Percentiles rank a stretch among this genome's conserved stretches.
phyloP scores from a whole-genome alignment of 2,888 invertebrate species.

The Bombylius major region DNA sequence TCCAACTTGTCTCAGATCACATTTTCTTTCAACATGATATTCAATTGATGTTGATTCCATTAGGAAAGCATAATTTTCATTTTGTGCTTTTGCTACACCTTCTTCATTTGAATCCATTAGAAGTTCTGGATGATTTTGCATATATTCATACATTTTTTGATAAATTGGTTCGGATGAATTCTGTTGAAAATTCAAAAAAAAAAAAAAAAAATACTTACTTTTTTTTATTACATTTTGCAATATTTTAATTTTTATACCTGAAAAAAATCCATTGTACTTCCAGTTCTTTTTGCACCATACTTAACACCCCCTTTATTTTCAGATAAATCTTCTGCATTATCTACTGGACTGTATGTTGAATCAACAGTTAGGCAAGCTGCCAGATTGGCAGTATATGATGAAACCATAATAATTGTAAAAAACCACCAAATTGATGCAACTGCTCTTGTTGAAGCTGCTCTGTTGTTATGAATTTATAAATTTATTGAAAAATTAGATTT shows the following conservation, averaged over 20 bases:
- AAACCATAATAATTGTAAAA: slow-evolving; percentile 63
- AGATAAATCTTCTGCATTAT: slow-evolving; percentile 71
- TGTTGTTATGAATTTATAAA: slow-evolving; percentile 24
- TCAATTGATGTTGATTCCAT: slow-evolving; percentile 71
- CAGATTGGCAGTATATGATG: slow-evolving; percentile 81
- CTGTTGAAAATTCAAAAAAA: slow-evolving; percentile 25
- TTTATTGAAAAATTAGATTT: neutral
- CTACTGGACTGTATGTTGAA: slow-evolving; percentile 52
- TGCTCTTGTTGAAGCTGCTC: slow-evolving; percentile 76
- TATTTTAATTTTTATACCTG: slow-evolving; percentile 43
- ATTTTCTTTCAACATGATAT: slow-evolving; percentile 52
- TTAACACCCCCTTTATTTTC: slow-evolving; percentile 60
- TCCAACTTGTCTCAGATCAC: slow-evolving; percentile 48
- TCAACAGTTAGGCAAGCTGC: slow-evolving; percentile 83
- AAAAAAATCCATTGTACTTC: slow-evolving; percentile 82
- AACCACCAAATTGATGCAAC: slow-evolving; percentile 83
- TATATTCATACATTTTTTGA: slow-evolving; percentile 67
- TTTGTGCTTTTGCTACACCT: slow-evolving; percentile 41
- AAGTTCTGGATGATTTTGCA: slow-evolving; percentile 51
- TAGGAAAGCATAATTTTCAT: slow-evolving; percentile 53
- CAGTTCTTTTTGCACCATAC: slow-evolving; percentile 72
- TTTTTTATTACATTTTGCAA: neutral
- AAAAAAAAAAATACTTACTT: neutral
- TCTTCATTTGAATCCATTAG: slow-evolving; percentile 39
- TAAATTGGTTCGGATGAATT: slow-evolving; percentile 63